Evolutionary conservation across 92 coral and sea anemone species (phyloP).

Genomic region (Heteractis magnifica): DNA sequence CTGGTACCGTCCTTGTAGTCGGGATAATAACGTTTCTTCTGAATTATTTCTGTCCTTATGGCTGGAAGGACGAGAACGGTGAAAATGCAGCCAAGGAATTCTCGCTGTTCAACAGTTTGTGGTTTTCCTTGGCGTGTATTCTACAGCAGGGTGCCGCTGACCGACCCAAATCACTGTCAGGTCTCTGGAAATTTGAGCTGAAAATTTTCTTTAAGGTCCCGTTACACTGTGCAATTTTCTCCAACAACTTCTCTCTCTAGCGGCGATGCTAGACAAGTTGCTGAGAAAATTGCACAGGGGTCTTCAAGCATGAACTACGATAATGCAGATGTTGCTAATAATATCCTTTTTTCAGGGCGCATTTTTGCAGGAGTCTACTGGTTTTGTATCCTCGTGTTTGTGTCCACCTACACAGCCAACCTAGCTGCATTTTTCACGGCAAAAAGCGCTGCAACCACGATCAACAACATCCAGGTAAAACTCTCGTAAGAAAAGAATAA

Average conservation of each 20-base stretch:
- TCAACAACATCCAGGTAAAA: conserved; percentile 38
- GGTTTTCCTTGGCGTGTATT: conserved; percentile 72
- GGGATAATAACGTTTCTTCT: conserved; percentile 45
- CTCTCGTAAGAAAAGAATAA: not conserved
- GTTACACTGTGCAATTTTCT: no score
- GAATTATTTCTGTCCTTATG: conserved; percentile 76
- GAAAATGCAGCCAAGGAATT: conserved; percentile 58
- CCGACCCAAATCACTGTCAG: conserved; percentile 57
- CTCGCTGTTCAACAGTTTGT: conserved; percentile 62
- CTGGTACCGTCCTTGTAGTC: conserved; percentile 43
- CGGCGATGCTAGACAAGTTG: not conserved
- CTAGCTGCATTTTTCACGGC: conserved; percentile 64
- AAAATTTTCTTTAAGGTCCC: no score
- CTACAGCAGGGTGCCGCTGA: conserved; percentile 63
- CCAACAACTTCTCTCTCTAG: no score
- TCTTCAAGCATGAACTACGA: no score
- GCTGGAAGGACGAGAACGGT: conserved; percentile 61
- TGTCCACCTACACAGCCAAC: conserved; percentile 71
- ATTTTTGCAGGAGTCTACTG: conserved; percentile 48
- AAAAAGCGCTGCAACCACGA: conserved; percentile 31
- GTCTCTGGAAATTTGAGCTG: not conserved
- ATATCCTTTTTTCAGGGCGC: not conserved
- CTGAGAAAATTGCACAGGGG: not conserved
- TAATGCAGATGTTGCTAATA: no score
- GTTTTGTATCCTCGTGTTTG: conserved; percentile 64